Evolutionary conservation across 2,888 invertebrate genomes (phyloP).

Genomic region (Rhagophthalmus giganteus): DNA sequence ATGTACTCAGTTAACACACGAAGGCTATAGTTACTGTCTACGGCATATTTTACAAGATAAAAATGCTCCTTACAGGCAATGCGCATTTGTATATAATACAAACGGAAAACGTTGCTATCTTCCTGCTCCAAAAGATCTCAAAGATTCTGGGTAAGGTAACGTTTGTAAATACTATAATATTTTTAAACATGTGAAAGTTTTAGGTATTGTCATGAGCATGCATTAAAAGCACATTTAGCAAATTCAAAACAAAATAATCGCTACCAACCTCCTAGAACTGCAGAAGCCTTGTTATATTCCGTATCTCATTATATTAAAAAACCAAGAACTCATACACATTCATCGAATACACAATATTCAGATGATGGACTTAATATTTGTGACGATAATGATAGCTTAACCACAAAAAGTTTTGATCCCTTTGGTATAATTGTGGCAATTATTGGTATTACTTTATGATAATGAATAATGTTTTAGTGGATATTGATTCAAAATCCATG

Average conservation of each 20-base stretch:
- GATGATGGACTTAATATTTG: constrained; percentile 47
- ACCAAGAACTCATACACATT: constrained; percentile 42
- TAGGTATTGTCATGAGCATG: constrained; percentile 72
- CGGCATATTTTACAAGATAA: constrained; percentile 84
- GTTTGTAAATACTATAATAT: neutral
- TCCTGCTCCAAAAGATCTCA: constrained; percentile 74
- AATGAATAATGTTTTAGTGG: constrained; percentile 50
- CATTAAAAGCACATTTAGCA: constrained; percentile 65
- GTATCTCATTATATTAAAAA: constrained; percentile 66
- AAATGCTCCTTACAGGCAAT: constrained; percentile 81
- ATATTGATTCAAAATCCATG: constrained; percentile 59
- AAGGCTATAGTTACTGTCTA: constrained; percentile 76
- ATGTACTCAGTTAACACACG: constrained; percentile 68
- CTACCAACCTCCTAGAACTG: constrained; percentile 65
- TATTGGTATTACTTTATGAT: too few species aligned
- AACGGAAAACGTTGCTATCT: constrained; percentile 76
- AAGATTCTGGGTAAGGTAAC: constrained; percentile 63
- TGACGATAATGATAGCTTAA: constrained; percentile 57
- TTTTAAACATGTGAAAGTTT: constrained; percentile 28
- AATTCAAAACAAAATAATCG: constrained; percentile 65
- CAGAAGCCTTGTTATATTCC: constrained; percentile 67
- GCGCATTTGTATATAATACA: constrained; percentile 68
- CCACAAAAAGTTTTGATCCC: constrained; percentile 45
- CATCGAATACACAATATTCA: constrained; percentile 42
- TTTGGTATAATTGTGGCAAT: constrained; percentile 10